Base-by-base conservation (phyloP, 2,113 vertebrate genomes). In the Vulpes lagopus region DNA sequence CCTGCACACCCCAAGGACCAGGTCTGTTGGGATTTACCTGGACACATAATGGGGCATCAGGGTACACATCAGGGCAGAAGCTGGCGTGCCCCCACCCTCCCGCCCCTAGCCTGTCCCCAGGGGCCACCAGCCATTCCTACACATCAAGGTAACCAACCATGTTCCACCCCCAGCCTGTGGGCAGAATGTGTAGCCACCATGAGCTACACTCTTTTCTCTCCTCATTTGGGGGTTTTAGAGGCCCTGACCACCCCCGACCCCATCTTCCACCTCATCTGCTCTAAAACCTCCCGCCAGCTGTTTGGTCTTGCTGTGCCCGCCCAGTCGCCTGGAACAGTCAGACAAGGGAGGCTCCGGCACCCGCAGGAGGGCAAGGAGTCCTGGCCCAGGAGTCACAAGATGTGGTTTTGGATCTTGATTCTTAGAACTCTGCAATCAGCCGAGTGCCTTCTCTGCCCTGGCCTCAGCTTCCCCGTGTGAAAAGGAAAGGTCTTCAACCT, bases 231-330 rank as follows among this genome's bases (percentile, higher is more conserved):
- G 35, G 84, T 16, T 35, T 15, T 16, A 12, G 25, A 73, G 27
- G 38, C 59, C 32, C 59, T 9, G 43, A 30, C 25, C 73, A 51
- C 8, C 23, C 25, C 14, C 25, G 8, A 1, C 51, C 38, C 7
- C 1, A 0, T 15, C 55, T 1, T 20, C 57, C 8, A 51, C 15
- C 43, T 43, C 27, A 2, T 25, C 62, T 49, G 55, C 49, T n/a
- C 43, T 27, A 53, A 57, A 73, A 25, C 60, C 22, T 93, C 84
- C 76, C 14, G 0, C 55, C 12, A 19, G 96, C 80, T 49, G 35
- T 32, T 30, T 15, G 11, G 43, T 32, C 55, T 12, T 2, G 0
- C 35, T 9, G 7, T 5, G 11, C 30, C 78, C 0, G 0, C 22
- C 69, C 43, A 53, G 71, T 32, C 38, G 86, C 49, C 69, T 0